Percentiles rank a stretch among this genome's conserved stretches.
These are phyloP conservation scores for Paratrypauchen microcephalus DNA, from an alignment of 2,797 vertebrate species.

Conservation along the genomic window DNA sequence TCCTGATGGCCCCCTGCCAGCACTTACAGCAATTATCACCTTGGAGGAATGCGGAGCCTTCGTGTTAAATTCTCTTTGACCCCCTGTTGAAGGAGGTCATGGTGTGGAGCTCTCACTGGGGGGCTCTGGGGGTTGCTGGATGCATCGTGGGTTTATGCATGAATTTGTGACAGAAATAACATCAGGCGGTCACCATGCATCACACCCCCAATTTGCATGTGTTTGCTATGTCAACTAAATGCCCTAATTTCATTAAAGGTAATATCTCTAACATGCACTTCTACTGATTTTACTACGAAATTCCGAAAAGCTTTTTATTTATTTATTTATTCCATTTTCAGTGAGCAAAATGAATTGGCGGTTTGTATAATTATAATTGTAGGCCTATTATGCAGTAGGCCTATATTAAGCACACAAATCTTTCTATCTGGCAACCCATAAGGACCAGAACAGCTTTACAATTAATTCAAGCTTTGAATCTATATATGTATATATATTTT, in stretches of 20 bases:
- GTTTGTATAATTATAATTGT: neutral
- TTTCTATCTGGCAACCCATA: neutral
- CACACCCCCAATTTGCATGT: conserved; percentile 68
- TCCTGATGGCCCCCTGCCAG: conserved; percentile 78
- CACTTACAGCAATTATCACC: conserved; percentile 85
- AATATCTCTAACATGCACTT: conserved; percentile 25
- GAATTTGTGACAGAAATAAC: conserved; percentile 41
- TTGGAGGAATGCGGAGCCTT: conserved; percentile 83
- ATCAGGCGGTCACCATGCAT: conserved; percentile 19
- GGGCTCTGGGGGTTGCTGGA: conserved; percentile 57
- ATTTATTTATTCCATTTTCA: neutral
- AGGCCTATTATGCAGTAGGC: neutral
- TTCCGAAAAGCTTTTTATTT: neutral
- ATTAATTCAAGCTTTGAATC: neutral
- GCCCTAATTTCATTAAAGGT: conserved; percentile 54
- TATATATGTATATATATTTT: too few relatives aligned
- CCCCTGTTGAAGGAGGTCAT: conserved; percentile 74
- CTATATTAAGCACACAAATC: neutral
- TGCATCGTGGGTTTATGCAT: conserved; percentile 52
- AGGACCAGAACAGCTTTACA: neutral
- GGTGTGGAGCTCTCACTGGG: conserved; percentile 69
- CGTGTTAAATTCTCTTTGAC: conserved; percentile 83
- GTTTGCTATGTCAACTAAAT: conserved; percentile 73
- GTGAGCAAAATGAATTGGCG: neutral
- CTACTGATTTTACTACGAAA: neutral